Evolutionary conservation across 2,888 invertebrate species (phyloP).

Genomic region (Habrosyne pyritoides): DNA sequence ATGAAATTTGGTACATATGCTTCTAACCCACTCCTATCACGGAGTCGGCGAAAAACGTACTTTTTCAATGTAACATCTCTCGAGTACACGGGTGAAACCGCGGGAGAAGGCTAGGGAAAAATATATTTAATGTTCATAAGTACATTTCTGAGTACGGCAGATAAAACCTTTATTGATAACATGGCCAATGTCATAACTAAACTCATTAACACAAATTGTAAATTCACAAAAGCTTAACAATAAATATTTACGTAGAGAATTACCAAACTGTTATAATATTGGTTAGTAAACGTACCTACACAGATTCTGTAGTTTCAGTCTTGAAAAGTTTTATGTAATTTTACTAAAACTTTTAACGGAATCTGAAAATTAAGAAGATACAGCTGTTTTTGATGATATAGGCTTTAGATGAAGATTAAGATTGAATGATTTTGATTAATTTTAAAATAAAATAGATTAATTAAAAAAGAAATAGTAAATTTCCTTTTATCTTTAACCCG

Average conservation of each 20-base stretch:
- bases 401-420: no score
- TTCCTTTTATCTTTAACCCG: background rate
- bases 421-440: background rate
- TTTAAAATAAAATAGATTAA: no score
- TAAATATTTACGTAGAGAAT: background rate
- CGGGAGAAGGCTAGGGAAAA: no score
- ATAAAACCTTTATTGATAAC: background rate
- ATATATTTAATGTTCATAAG: no score
- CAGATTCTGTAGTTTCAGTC: background rate
- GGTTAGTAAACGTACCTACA: slow-evolving; percentile 3
- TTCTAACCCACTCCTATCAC: no score
- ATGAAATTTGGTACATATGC: no score
- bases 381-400: no score
- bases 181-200: background rate
- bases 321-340: background rate
- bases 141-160: no score
- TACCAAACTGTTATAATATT: background rate
- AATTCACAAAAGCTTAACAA: slow-evolving; percentile 4
- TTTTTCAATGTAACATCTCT: no score
- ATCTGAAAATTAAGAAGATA: background rate
- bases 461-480: no score
- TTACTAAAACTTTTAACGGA: background rate
- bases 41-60: no score
- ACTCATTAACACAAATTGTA: slow-evolving; percentile 6
- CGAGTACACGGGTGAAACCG: no score